A percentile compares a stretch with the other conserved stretches of the same genome.
Conservation (phyloP, 2,113 vertebrate genomes). For the Neofelis nebulosa region DNA sequence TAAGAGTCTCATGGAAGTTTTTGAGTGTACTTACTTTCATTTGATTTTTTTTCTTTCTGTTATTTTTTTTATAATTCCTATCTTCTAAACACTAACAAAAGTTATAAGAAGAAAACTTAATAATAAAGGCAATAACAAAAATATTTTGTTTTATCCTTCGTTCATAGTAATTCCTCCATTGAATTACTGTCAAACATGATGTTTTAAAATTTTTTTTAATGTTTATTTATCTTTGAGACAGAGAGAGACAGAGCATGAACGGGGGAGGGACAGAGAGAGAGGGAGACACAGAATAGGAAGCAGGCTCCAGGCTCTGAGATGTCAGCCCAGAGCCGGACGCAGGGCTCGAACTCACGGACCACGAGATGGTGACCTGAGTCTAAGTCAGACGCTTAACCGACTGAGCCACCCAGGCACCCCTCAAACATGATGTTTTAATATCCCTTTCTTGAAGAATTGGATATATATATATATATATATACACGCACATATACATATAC, state of each 20-base stretch:
- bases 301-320: no score
- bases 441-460: not conserved
- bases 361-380: no score
- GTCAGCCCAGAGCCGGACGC: no score
- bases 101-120: not conserved
- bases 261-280: no score
- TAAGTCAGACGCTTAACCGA: no score
- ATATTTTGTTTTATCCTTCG: not conserved
- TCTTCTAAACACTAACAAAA: not conserved
- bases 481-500: fast-evolving
- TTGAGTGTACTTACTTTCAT: not conserved
- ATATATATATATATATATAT: not conserved
- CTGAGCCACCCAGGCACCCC: no score
- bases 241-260: no score
- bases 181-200: not conserved
- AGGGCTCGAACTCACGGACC: no score
- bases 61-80: not conserved
- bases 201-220: not conserved
- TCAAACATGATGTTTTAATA: not conserved
- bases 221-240: no score
- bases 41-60: not conserved
- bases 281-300: no score
- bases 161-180: not conserved
- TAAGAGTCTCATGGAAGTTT: not conserved
- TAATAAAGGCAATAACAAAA: not conserved